A percentile compares a stretch with the other conserved stretches of the same genome.
phyloP scores from a whole-genome alignment of 2,113 vertebrate species.

The Odontesthes bonariensis region DNA sequence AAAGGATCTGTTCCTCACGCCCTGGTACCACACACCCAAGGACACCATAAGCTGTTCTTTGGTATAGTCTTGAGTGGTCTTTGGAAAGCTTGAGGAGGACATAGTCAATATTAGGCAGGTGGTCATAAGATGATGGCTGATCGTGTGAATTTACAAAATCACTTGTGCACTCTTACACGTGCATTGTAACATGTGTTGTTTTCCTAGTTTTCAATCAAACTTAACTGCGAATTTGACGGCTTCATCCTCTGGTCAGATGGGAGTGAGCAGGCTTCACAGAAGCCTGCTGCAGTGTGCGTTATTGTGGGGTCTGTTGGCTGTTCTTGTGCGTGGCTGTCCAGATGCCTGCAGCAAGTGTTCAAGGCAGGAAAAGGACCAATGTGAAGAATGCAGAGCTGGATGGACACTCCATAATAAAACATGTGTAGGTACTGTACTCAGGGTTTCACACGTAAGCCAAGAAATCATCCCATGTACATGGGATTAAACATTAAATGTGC shows the following conservation, averaged over 20 bases:
- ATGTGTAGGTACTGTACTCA: slow-evolving; percentile 86
- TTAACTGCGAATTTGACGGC: too few species aligned
- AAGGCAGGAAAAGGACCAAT: slow-evolving; percentile 85
- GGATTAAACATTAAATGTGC: background rate
- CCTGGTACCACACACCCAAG: too few species aligned
- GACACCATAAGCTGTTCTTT: too few species aligned
- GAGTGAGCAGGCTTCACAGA: slow-evolving; percentile 24
- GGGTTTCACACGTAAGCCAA: background rate
- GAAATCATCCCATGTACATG: background rate
- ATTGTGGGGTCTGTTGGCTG: slow-evolving; percentile 47
- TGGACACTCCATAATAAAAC: slow-evolving; percentile 90
- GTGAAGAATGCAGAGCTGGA: slow-evolving; percentile 89
- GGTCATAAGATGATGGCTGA: too few species aligned
- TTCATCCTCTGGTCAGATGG: slow-evolving; percentile 36
- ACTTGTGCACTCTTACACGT: background rate
- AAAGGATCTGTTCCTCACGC: too few species aligned
- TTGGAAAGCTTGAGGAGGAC: too few species aligned
- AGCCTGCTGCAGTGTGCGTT: slow-evolving; percentile 53
- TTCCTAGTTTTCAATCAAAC: too few species aligned
- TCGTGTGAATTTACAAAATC: background rate
- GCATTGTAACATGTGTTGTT: too few species aligned
- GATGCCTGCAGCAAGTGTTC: slow-evolving; percentile 87
- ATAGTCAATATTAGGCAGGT: too few species aligned
- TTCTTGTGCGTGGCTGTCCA: slow-evolving; percentile 62
- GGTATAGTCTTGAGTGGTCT: too few species aligned